Base-by-base conservation (phyloP, 2,113 vertebrate genomes). In the Callaeas wilsoni region DNA sequence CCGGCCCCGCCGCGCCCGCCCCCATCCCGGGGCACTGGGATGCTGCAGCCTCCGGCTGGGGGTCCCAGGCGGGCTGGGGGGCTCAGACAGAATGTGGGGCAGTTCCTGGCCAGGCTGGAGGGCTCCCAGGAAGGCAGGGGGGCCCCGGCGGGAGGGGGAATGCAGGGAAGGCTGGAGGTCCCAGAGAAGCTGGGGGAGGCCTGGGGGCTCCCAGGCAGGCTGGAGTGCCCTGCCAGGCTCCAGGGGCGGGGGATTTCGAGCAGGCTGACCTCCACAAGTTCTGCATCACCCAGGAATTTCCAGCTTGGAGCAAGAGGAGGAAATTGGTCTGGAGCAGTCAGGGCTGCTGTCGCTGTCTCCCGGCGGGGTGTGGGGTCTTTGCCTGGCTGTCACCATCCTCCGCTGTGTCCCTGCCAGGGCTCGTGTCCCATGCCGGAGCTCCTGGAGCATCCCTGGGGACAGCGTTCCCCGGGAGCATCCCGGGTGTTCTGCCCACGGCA, bases 391-490 rank as follows among this genome's bases (percentile, higher is more conserved):
- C 42, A 13, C 5, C 1, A 3, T 9, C 14, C 73, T 9, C 19
- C 3, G 18, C 5, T 9, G 55, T 26, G 57, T 22, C 64, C 52
- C 52, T 71, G 22, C 26, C 42, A 2, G 68, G 17, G 53, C 3
- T 3, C 8, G 11, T 8, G 49, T 20, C 50, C 71, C 33, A 1
- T 0, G 12, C 27, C 27, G 20, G 62, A 44, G 57, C 33, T 16
- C n/a, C 80, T 1, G n/a, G 29, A 57, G 56, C 75, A 57, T 30
- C 84, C 62, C 73, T 9, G 44, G 35, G 50, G 8, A 3, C 15
- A 0, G 2, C 0, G 5, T 19, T 52, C n/a, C 20, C n/a, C 1
- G 1, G 0, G 33, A 42, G 42, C 47, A 13, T 21, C 64, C 27
- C 4, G 3, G 41, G 27, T 13, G 53, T 23, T 37, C 46, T 55